Conservation (phyloP, 2,797 vertebrate genomes). For the Karalla daura region DNA sequence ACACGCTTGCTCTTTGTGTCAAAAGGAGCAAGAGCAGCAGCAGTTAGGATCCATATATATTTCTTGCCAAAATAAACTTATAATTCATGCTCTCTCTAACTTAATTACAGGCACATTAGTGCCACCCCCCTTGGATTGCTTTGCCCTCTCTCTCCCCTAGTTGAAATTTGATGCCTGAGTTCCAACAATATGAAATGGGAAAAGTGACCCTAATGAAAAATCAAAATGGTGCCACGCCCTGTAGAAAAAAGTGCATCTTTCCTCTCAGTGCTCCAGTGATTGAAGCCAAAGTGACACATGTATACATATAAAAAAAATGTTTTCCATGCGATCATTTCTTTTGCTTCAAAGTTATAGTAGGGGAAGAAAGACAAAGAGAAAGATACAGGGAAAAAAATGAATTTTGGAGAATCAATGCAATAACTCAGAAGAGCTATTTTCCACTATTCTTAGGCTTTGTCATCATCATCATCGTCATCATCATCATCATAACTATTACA, state of each 20-base stretch:
- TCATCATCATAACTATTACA: background rate
- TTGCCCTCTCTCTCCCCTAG: constrained; percentile 1
- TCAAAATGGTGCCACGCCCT: constrained; percentile 39
- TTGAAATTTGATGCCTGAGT: constrained; percentile 36
- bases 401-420: background rate
- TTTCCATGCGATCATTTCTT: constrained; percentile 19
- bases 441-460: background rate
- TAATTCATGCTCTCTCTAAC: constrained; percentile 29
- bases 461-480: background rate
- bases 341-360: background rate
- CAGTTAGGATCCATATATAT: constrained; percentile 13
- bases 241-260: constrained; percentile 28
- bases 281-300: constrained; percentile 37
- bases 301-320: too few relatives aligned
- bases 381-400: background rate
- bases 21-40: background rate
- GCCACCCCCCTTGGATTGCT: background rate
- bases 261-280: constrained; percentile 41
- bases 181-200: constrained; percentile 39
- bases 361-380: background rate
- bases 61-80: constrained; percentile 24
- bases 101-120: constrained; percentile 19
- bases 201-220: constrained; percentile 64
- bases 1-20: constrained; percentile 17
- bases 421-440: background rate